A percentile compares a stretch with the other conserved stretches of the same genome.
Evolutionary conservation across 1,140 invertebrate species (phyloP).

Genomic region (Drosophila insularis): DNA sequence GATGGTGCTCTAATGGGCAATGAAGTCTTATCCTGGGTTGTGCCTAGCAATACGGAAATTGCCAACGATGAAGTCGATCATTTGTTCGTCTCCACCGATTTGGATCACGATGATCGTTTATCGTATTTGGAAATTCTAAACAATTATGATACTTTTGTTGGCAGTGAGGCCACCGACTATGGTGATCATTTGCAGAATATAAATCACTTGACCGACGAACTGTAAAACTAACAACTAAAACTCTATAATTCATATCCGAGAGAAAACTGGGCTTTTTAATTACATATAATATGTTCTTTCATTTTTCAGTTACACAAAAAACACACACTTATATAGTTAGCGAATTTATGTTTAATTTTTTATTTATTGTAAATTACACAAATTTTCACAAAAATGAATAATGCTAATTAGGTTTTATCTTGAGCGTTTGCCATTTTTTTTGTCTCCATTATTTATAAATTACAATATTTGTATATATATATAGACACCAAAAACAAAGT

Average conservation of each 20-base stretch:
- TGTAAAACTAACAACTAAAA: conserved; percentile 83
- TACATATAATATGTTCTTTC: conserved; percentile 26
- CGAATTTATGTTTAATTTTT: conserved; percentile 63
- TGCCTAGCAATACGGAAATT: conserved; percentile 95
- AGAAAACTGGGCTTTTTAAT: conserved; percentile 40
- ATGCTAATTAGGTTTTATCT: conserved; percentile 26
- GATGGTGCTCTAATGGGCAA: conserved; percentile 91
- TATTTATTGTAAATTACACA: conserved; percentile 35
- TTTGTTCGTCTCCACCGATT: conserved; percentile 94
- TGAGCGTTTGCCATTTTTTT: conserved; percentile 40
- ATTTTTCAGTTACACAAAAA: conserved; percentile 14
- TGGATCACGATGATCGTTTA: conserved; percentile 92
- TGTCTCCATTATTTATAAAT: conserved; percentile 20
- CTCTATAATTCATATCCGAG: conserved; percentile 1
- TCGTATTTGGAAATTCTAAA: conserved; percentile 93
- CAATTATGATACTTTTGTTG: conserved; percentile 96
- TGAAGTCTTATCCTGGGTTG: conserved; percentile 95
- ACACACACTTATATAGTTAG: conserved; percentile 46
- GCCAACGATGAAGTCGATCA: conserved; percentile 96
- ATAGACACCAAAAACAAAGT: conserved; percentile 71
- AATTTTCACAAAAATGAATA: conserved; percentile 46
- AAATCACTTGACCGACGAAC: conserved; percentile 90
- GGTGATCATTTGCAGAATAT: conserved; percentile 93
- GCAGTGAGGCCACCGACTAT: conserved; percentile 98
- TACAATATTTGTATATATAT: conserved; percentile 56